These are phyloP conservation scores for Rhodinocichla rosea DNA, from an alignment of 2,113 vertebrate genomes.

Conservation along the genomic window DNA sequence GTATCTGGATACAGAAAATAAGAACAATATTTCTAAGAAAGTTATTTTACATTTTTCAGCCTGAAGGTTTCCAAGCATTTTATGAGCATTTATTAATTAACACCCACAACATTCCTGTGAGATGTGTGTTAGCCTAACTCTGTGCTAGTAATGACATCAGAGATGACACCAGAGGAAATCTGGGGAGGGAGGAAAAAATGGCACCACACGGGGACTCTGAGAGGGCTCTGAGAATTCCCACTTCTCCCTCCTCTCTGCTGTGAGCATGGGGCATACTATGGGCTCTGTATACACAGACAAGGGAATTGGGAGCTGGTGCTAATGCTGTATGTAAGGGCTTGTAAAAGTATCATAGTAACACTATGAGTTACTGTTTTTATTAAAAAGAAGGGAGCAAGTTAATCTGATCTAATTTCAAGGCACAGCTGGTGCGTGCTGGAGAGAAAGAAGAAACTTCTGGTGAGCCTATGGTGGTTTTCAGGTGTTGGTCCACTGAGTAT, in stretches of 20 bases:
- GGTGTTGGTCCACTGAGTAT: rapidly evolving
- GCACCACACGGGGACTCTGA: neutral
- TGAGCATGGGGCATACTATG: rapidly evolving
- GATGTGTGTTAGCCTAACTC: neutral
- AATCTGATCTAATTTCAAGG: neutral
- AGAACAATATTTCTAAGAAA: neutral
- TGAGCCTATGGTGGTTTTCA: neutral
- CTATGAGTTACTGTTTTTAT: neutral
- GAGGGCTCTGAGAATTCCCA: neutral
- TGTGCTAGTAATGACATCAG: neutral
- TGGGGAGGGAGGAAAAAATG: neutral
- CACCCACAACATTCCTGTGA: neutral
- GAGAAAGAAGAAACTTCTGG: neutral
- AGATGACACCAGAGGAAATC: neutral
- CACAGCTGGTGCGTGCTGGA: neutral
- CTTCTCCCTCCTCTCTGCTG: neutral
- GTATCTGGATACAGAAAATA: neutral
- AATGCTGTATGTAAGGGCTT: neutral
- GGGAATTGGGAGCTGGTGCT: neutral
- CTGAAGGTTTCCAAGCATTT: conserved; percentile 8
- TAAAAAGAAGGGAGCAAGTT: neutral
- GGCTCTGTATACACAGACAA: neutral
- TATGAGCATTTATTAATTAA: conserved; percentile 30
- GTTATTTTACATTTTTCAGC: neutral
- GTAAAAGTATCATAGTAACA: neutral